Conservation (phyloP, 2,113 vertebrate genomes). For the Laticauda colubrina region DNA sequence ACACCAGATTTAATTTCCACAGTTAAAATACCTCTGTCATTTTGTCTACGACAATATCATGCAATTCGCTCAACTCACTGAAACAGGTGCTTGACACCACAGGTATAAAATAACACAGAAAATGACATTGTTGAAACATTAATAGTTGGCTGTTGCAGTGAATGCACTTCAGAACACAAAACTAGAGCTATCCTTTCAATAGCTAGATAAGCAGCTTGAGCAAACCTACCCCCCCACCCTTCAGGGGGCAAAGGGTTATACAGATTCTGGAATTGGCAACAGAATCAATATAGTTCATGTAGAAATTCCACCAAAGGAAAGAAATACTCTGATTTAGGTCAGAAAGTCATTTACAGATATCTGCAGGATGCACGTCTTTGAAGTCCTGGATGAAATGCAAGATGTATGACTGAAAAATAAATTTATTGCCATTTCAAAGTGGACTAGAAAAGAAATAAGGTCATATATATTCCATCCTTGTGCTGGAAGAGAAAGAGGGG, state of each 20-base stretch:
- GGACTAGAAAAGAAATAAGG: constrained; percentile 51
- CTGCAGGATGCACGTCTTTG: constrained; percentile 54
- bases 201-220: constrained; percentile 58
- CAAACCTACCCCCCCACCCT: constrained; percentile 37
- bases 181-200: constrained; percentile 47
- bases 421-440: constrained; percentile 52
- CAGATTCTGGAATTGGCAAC: constrained; percentile 43
- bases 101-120: constrained; percentile 46
- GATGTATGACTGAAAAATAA: constrained; percentile 55
- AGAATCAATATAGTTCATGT: constrained; percentile 57
- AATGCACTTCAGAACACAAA: constrained; percentile 38
- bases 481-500: neutral
- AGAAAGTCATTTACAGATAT: constrained; percentile 58
- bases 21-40: constrained; percentile 25
- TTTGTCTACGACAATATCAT: constrained; percentile 40
- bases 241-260: constrained; percentile 27
- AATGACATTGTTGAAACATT: constrained; percentile 51
- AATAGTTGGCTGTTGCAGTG: constrained; percentile 24
- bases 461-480: constrained; percentile 45
- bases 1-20: constrained; percentile 30
- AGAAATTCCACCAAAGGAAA: constrained; percentile 38
- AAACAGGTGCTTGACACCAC: constrained; percentile 40
- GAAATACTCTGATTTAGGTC: constrained; percentile 41
- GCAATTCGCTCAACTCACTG: constrained; percentile 42
- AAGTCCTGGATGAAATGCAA: constrained; percentile 47